A percentile compares a stretch with the other conserved stretches of the same genome.
These are phyloP conservation scores for Drosophila hamatofila DNA, from an alignment of 2,888 invertebrate genomes.

Conservation along the genomic window DNA sequence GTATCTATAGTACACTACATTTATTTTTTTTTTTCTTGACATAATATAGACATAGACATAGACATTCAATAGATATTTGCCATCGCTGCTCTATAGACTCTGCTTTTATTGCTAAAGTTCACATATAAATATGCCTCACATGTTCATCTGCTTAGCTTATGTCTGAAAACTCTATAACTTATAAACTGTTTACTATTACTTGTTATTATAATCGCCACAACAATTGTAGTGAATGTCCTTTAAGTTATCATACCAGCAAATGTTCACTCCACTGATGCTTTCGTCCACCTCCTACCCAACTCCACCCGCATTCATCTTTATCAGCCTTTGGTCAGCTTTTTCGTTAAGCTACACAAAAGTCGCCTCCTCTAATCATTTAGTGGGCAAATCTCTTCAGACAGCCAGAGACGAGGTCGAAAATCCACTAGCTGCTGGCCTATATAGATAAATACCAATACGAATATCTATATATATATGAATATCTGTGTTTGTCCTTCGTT, in stretches of 20 bases:
- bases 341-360: slow-evolving; percentile 34
- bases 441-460: slow-evolving; percentile 4
- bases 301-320: slow-evolving; percentile 18
- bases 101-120: neutral
- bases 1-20: no score
- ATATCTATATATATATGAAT: neutral
- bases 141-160: no score
- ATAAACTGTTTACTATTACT: neutral
- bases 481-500: slow-evolving; percentile 9
- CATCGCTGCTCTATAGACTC: neutral
- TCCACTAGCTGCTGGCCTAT: slow-evolving; percentile 9
- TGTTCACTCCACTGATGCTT: neutral
- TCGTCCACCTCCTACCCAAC: neutral
- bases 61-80: neutral
- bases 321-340: slow-evolving; percentile 32
- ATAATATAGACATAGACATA: no score
- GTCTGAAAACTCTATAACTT: neutral
- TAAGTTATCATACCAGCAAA: neutral
- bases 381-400: slow-evolving; percentile 19
- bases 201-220: neutral
- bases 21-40: no score
- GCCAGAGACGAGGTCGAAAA: slow-evolving; percentile 26
- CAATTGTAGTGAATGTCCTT: no score
- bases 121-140: neutral
- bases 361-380: slow-evolving; percentile 45